Evolutionary conservation across 2,113 vertebrate species (phyloP).

Genomic region (Rhabdornis inornatus): DNA sequence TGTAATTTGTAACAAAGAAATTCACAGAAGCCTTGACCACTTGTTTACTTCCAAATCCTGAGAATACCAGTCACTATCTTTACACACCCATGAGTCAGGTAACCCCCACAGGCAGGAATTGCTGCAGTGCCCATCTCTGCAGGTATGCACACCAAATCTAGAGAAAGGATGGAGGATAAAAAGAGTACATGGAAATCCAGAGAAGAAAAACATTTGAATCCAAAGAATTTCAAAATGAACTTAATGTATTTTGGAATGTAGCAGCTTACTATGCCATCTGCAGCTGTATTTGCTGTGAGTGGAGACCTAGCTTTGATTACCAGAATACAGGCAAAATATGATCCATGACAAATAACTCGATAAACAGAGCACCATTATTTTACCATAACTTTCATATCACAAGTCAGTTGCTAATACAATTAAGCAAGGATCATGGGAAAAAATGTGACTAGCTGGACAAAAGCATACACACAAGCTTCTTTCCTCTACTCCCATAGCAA

Average conservation of each 20-base stretch:
- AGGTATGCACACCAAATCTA: neutral
- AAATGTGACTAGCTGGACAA: neutral
- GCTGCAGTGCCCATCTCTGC: neutral
- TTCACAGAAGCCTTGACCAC: neutral
- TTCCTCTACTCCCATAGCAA: neutral
- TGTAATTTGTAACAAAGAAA: neutral
- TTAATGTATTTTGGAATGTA: neutral
- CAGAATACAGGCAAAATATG: neutral
- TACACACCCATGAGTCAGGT: neutral
- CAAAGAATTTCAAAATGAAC: neutral
- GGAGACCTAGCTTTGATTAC: neutral
- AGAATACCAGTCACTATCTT: neutral
- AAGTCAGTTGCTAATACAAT: neutral
- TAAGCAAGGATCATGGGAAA: neutral
- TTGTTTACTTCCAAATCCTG: neutral
- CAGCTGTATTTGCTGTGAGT: neutral
- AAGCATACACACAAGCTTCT: neutral
- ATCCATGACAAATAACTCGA: neutral
- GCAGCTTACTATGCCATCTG: neutral
- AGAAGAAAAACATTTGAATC: neutral
- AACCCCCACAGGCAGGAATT: accelerated
- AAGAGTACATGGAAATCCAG: neutral
- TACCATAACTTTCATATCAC: accelerated
- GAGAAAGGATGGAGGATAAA: neutral
- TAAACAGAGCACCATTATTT: neutral